These are phyloP conservation scores for Melangyna quadrimaculata DNA, from an alignment of 2,888 invertebrate genomes.

Conservation along the genomic window DNA sequence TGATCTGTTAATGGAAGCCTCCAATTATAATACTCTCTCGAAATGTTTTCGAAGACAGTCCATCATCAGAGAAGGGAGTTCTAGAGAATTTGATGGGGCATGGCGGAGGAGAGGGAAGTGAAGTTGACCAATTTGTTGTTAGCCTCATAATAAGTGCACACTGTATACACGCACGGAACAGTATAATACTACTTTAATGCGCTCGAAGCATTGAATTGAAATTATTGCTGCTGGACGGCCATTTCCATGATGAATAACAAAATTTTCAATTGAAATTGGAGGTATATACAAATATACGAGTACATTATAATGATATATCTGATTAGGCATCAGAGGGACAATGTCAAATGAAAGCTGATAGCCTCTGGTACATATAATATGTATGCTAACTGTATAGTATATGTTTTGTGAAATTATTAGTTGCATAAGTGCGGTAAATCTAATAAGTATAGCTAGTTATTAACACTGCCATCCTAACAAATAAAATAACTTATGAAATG, in stretches of 20 bases:
- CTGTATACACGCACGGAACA: conserved; percentile 18
- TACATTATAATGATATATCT: conserved; percentile 2
- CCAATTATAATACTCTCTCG: conserved; percentile 33
- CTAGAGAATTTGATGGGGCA: not conserved
- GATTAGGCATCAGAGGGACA: conserved; percentile 41
- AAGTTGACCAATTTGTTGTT: conserved; percentile 57
- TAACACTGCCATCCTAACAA: conserved; percentile 27
- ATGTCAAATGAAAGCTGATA: conserved; percentile 41
- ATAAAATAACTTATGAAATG: conserved; percentile 20
- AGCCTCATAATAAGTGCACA: conserved; percentile 50
- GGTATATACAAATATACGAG: no score
- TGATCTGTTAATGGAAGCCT: conserved; percentile 26
- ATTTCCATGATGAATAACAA: conserved; percentile 24
- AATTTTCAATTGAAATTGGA: conserved; percentile 13
- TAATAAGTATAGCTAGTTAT: conserved; percentile 39
- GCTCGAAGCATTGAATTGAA: not conserved
- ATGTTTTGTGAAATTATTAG: conserved; percentile 21
- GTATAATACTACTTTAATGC: not conserved
- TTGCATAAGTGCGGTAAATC: conserved; percentile 41
- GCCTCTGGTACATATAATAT: not conserved
- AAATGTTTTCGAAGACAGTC: not conserved
- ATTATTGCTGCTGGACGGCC: not conserved
- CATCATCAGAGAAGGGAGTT: not conserved
- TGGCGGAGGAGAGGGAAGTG: not conserved
- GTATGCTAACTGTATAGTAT: not conserved